These are phyloP conservation scores for Sussaba pulchella DNA, from an alignment of 2,888 invertebrate genomes.

Conservation along the genomic window DNA sequence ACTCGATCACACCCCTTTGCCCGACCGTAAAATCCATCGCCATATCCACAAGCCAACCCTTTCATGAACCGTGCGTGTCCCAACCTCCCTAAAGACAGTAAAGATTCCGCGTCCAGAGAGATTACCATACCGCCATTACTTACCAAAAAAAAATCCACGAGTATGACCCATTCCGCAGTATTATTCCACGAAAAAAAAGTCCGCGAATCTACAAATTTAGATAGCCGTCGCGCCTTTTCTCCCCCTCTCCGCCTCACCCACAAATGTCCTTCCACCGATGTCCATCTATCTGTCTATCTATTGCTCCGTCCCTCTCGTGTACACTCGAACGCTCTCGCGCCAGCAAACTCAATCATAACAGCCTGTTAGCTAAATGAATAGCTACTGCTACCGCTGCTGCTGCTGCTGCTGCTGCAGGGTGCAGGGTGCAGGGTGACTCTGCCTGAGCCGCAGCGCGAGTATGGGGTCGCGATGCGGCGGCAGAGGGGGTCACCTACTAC, in stretches of 20 bases:
- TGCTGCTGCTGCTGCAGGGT: conserved; percentile 11
- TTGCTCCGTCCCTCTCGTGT: conserved; percentile 52
- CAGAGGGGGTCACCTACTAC: conserved; percentile 70
- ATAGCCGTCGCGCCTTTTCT: conserved; percentile 57
- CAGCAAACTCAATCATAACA: conserved; percentile 81
- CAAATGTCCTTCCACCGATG: conserved; percentile 29
- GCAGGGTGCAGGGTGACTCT: conserved; percentile 55
- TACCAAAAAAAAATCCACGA: conserved; percentile 59
- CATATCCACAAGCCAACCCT: no score
- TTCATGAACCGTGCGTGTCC: no score
- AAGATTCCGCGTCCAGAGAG: no score
- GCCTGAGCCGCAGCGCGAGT: conserved; percentile 67
- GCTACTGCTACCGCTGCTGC: conserved; percentile 63
- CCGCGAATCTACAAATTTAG: conserved; percentile 55
- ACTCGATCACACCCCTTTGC: no score
- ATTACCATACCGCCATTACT: no score
- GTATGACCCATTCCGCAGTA: conserved; percentile 8
- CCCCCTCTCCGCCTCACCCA: conserved; percentile 10
- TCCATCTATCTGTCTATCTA: conserved; percentile 63
- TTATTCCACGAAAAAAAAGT: neutral
- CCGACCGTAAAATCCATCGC: no score
- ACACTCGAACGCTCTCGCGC: conserved; percentile 59
- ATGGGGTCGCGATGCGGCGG: conserved; percentile 66
- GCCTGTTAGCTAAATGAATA: conserved; percentile 81
- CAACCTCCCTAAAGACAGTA: no score